These are phyloP conservation scores for Peromyscus californicus DNA, from an alignment of 2,113 vertebrate species.

Conservation along the genomic window DNA sequence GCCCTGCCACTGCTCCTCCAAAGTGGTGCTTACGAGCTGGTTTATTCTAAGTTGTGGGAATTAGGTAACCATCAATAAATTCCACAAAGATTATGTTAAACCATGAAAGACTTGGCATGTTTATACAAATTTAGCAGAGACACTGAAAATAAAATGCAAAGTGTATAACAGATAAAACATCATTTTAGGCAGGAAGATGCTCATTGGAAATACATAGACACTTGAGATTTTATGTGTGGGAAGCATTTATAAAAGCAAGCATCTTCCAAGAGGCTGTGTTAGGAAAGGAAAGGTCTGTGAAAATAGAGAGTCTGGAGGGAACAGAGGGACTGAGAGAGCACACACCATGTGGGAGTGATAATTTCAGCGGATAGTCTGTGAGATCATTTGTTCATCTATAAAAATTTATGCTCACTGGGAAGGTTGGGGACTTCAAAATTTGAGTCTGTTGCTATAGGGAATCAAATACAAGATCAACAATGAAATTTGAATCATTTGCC, in stretches of 20 bases:
- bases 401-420: constrained; percentile 49
- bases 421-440: constrained; percentile 46
- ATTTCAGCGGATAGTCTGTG: constrained; percentile 49
- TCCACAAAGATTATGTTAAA: neutral
- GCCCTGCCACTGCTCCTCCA: neutral
- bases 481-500: constrained; percentile 33
- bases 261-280: neutral
- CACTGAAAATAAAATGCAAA: neutral
- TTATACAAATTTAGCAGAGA: neutral
- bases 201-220: neutral
- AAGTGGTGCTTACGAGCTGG: neutral
- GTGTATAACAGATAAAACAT: neutral
- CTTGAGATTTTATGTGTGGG: neutral
- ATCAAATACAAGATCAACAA: constrained; percentile 49
- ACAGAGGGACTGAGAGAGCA: neutral
- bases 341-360: neutral
- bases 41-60: neutral
- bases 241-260: neutral
- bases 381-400: constrained; percentile 65
- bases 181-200: neutral
- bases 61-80: neutral
- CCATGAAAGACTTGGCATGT: neutral
- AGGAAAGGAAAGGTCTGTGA: neutral
- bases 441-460: constrained; percentile 61
- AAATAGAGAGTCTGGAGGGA: neutral